phyloP scores from a whole-genome alignment of 2,888 invertebrate genomes.

The Tenodera sinensis region DNA sequence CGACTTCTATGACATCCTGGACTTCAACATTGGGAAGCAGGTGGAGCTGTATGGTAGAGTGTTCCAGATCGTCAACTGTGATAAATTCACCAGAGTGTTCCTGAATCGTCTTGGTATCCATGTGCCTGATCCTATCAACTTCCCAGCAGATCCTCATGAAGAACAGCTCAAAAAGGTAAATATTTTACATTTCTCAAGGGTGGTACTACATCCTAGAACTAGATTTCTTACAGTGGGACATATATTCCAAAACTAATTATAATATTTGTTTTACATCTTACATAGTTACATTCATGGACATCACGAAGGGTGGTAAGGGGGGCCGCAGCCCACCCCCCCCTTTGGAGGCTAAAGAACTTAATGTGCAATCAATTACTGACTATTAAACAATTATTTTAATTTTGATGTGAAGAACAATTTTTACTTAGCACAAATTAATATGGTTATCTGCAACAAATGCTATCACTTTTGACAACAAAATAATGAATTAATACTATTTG shows the following conservation, averaged over 20 bases:
- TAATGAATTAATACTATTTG: too few relatives aligned
- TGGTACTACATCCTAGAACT: constrained; percentile 26
- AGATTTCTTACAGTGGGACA: not conserved
- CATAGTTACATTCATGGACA: too few relatives aligned
- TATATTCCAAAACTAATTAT: constrained; percentile 5
- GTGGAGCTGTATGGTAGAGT: constrained; percentile 77
- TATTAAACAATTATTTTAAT: too few relatives aligned
- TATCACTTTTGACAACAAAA: too few relatives aligned
- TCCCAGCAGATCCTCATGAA: constrained; percentile 49
- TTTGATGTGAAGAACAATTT: too few relatives aligned
- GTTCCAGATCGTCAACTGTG: constrained; percentile 80
- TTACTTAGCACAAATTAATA: too few relatives aligned
- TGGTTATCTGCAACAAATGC: too few relatives aligned
- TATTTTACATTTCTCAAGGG: not conserved
- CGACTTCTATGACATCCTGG: constrained; percentile 76
- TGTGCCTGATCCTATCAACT: constrained; percentile 66
- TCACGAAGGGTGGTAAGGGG: too few relatives aligned
- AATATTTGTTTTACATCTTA: not conserved
- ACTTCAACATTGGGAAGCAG: constrained; percentile 80
- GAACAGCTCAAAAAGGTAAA: constrained; percentile 39
- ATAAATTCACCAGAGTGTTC: constrained; percentile 81
- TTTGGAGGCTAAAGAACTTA: too few relatives aligned
- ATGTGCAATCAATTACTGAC: too few relatives aligned
- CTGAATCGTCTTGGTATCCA: constrained; percentile 79
- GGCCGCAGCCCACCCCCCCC: too few relatives aligned